A percentile compares a stretch with the other conserved stretches of the same genome.
phyloP scores from a whole-genome alignment of 2,113 vertebrate species.

The Acrocephalus arundinaceus region DNA sequence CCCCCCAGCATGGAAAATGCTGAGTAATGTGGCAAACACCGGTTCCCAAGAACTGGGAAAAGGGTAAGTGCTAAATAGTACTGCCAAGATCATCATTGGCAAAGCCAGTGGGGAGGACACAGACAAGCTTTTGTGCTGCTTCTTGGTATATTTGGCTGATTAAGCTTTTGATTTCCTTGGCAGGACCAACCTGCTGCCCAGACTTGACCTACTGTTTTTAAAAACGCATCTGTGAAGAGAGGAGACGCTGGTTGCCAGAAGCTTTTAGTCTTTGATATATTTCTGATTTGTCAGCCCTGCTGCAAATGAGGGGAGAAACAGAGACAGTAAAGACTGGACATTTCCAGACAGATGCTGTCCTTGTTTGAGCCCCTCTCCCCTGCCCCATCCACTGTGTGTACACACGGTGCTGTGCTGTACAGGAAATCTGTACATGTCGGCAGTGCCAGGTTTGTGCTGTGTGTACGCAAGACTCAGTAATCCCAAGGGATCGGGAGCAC shows the following conservation, averaged over 20 bases:
- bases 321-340: not conserved
- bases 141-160: not conserved
- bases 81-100: constrained; percentile 5
- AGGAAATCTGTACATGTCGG: fast-evolving
- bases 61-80: not conserved
- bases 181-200: not conserved
- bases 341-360: not conserved
- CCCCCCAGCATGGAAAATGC: not conserved
- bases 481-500: fast-evolving
- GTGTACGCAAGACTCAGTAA: not conserved
- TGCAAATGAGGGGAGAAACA: not conserved
- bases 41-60: not conserved
- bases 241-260: not conserved
- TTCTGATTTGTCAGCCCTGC: not conserved
- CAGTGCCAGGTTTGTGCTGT: fast-evolving
- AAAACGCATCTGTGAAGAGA: not conserved
- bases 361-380: not conserved
- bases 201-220: not conserved
- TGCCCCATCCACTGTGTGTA: not conserved
- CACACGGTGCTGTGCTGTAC: fast-evolving
- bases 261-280: not conserved
- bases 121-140: constrained; percentile 9
- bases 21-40: not conserved
- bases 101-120: not conserved
- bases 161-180: constrained; percentile 4